Base-by-base conservation (phyloP, 2,888 invertebrate genomes). In the Dolichomitus sp. region DNA sequence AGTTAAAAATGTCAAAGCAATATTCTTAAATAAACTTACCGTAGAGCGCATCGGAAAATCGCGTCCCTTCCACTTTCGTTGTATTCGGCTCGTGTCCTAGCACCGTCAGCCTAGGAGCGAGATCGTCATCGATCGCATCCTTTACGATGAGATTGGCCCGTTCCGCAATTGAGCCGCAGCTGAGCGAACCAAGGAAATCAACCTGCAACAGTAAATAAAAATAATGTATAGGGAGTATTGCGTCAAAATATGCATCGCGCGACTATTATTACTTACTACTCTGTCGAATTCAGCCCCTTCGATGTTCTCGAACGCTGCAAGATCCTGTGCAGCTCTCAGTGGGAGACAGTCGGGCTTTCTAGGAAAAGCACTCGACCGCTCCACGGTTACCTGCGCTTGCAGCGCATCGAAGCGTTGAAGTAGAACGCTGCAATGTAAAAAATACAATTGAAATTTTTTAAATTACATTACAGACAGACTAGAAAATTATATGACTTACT, bases 41-140 rank as follows among this genome's bases (percentile, higher is more conserved):
- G n/a, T 48, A 48, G 48, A 48, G 48, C 48, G 48, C 48, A n/a
- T 48, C 48, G n/a, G 48, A 48, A n/a, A 48, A 48, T 12, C 48
- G 48, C 14, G 48, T 48, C 5, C 48, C 48, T 17, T 48, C 48
- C 5, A 48, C 17, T 48, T 48, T 48, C 17, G n/a, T 48, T 5
- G 48, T n/a, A 48, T 48, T 48, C n/a, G 48, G 48, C 17, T 48
- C 48, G 48, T 17, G n/a, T 14, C 48, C 48, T 48, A n/a, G 48
- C 12, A 48, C 48, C 48, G 48, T 48, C 48, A 48, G 17, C 17
- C 17, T 17, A n/a, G 48, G 48, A n/a, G 48, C 48, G n/a, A 48
- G 48, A n/a, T 48, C 48, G 48, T 48, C 48, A 5, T n/a, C n/a
- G n/a, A 48, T 48, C n/a, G 48, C 48, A n/a, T 48, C 48, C 17